phyloP scores from a whole-genome alignment of 2,797 vertebrate species.

The Eulemur mongoz region DNA sequence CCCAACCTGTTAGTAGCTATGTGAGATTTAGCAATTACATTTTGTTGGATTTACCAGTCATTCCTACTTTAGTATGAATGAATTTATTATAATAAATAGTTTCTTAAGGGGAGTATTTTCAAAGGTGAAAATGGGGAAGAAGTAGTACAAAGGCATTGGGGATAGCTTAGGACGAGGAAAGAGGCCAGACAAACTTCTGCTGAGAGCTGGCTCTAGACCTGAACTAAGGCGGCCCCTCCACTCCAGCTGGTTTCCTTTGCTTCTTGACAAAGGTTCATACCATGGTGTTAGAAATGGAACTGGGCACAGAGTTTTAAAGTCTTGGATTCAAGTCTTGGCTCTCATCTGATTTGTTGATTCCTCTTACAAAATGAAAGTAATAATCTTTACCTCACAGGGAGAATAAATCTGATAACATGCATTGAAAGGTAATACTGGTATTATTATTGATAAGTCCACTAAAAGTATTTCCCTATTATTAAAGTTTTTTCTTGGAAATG shows the following conservation, averaged over 20 bases:
- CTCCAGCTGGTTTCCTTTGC: neutral
- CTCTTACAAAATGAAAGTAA: neutral
- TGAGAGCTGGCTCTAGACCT: neutral
- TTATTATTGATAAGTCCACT: neutral
- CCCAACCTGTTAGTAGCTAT: neutral
- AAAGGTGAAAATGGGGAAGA: neutral
- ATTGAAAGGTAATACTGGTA: neutral
- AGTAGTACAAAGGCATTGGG: neutral
- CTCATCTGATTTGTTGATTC: neutral
- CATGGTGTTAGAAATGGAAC: neutral
- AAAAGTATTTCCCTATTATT: neutral
- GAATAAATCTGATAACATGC: neutral
- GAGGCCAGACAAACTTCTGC: neutral
- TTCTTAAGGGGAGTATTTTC: neutral
- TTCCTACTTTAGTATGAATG: neutral
- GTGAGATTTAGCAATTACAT: neutral
- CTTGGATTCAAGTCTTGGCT: neutral
- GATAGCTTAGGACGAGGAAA: neutral
- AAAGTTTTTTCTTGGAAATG: neutral
- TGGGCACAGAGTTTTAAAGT: neutral
- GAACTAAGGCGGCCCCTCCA: fast-evolving
- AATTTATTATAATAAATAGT: neutral
- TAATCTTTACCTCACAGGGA: neutral
- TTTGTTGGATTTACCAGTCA: neutral
- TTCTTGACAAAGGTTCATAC: neutral